Base-by-base conservation (phyloP, 2,888 invertebrate species). In the Lumbricus terrestris region DNA sequence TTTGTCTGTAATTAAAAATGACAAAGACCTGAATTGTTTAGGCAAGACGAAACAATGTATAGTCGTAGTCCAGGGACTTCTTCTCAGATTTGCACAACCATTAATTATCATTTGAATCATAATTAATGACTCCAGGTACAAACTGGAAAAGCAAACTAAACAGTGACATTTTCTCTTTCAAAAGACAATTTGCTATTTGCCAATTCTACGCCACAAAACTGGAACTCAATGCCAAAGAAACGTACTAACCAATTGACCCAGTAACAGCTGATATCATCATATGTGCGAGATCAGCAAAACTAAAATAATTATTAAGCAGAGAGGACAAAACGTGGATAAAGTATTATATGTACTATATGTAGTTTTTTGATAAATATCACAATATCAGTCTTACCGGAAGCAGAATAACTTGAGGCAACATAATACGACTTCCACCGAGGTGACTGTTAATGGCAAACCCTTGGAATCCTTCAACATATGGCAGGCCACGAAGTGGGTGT, bases 301-400 rank as follows among this genome's bases (percentile, higher is more conserved):
- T n/a, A 69, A 29, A 69, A 29, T n/a, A n/a, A n/a, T n/a, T n/a
- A n/a, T 69, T 29, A 29, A 69, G 69, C n/a, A 8, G n/a, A 69
- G n/a, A 69, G 69, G 69, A n/a, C 69, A 69, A 69, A 8, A n/a
- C 29, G 6, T n/a, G 69, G n/a, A 69, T 29, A 29, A 29, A 23
- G 23, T 54, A 23, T 29, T 54, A 23, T 6, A 69, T 47, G 47
- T 47, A 47, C 20, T 47, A 16, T n/a, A n/a, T n/a, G n/a, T n/a
- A n/a, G n/a, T n/a, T n/a, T n/a, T n/a, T 69, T 69, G 69, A 69
- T 69, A 69, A 69, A 69, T 69, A 69, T 69, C 69, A 69, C 69
- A 69, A 69, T 69, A 69, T 69, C 69, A n/a, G 69, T 69, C 69
- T 69, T 69, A 69, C 29, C 29, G 69, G 69, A 69, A 69, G n/a